Evolutionary conservation across 2,888 invertebrate genomes (phyloP).

Genomic region (Hypselothyrea guttata): DNA sequence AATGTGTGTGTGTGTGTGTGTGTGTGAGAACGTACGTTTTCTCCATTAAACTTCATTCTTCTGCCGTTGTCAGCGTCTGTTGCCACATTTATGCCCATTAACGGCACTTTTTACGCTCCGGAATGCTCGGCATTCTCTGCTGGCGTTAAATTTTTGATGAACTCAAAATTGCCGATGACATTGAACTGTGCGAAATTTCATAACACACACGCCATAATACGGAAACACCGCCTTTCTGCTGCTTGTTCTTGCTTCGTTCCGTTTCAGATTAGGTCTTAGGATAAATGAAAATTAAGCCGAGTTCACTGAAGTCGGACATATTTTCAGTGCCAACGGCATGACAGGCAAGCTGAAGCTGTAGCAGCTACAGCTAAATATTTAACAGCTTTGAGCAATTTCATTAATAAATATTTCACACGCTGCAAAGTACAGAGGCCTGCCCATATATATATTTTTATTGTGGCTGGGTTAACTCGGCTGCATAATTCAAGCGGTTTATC

Average conservation of each 20-base stretch:
- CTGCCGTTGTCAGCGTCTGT: conserved; percentile 56
- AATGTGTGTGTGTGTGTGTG: conserved; percentile 14
- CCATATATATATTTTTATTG: conserved; percentile 15
- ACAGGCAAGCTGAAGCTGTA: not conserved
- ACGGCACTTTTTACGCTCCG: conserved; percentile 47
- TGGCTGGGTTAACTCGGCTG: conserved; percentile 10
- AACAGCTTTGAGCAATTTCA: conserved; percentile 60
- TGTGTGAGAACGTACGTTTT: no score
- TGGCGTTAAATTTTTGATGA: conserved; percentile 66
- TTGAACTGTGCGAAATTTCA: conserved; percentile 57
- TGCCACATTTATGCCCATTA: conserved; percentile 67
- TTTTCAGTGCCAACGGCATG: conserved; percentile 10
- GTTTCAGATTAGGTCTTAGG: conserved; percentile 2
- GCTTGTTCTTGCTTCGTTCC: not conserved
- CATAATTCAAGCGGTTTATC: conserved; percentile 28
- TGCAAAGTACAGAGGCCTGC: conserved; percentile 3
- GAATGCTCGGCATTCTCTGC: conserved; percentile 51
- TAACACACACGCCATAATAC: conserved; percentile 3
- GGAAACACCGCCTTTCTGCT: not conserved
- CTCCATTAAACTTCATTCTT: conserved; percentile 58
- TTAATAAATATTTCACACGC: conserved; percentile 59
- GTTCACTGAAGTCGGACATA: conserved; percentile 16
- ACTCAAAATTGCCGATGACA: conserved; percentile 66
- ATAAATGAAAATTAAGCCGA: conserved; percentile 40
- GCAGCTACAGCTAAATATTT: conserved; percentile 51